Evolutionary conservation across 1,140 invertebrate genomes (phyloP).

Genomic region (Drosophila tristis): DNA sequence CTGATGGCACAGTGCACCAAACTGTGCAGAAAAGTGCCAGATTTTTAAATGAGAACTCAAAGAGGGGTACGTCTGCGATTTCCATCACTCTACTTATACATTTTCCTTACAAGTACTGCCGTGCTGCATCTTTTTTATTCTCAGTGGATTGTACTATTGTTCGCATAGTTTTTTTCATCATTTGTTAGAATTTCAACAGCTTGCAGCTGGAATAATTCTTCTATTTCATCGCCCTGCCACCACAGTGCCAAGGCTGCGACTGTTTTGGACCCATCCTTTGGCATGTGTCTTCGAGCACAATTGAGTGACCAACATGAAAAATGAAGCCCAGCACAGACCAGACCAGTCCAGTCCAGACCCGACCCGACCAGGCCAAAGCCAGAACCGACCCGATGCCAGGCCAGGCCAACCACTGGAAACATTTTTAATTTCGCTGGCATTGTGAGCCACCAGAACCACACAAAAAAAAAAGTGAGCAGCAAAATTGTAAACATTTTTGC

Average conservation of each 20-base stretch:
- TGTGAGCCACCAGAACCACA: constrained; percentile 44
- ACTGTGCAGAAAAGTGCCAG: background rate
- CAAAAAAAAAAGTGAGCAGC: constrained; percentile 55
- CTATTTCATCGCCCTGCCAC: constrained; percentile 23
- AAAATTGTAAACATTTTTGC: constrained; percentile 82
- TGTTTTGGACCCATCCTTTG: constrained; percentile 51
- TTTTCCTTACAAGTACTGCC: too few species aligned
- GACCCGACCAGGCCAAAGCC: background rate
- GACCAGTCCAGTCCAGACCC: constrained; percentile 1
- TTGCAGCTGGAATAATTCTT: constrained; percentile 12
- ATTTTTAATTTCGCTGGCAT: constrained; percentile 75
- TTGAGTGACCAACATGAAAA: constrained; percentile 81
- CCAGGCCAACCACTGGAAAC: constrained; percentile 51
- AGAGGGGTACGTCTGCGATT: too few species aligned
- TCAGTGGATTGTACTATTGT: too few species aligned
- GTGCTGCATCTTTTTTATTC: too few species aligned
- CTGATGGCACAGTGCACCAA: constrained; percentile 17
- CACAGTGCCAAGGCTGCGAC: constrained; percentile 19
- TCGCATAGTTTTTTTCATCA: constrained; percentile 5
- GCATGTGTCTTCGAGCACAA: constrained; percentile 74
- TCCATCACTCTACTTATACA: too few species aligned
- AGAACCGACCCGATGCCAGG: background rate
- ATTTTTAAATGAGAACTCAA: too few species aligned
- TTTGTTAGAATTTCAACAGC: constrained; percentile 16
- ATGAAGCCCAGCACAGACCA: constrained; percentile 51